Percentiles rank a stretch among this genome's conserved stretches.
These are phyloP conservation scores for Lamprotornis superbus DNA, from an alignment of 2,113 vertebrate genomes.

Conservation along the genomic window DNA sequence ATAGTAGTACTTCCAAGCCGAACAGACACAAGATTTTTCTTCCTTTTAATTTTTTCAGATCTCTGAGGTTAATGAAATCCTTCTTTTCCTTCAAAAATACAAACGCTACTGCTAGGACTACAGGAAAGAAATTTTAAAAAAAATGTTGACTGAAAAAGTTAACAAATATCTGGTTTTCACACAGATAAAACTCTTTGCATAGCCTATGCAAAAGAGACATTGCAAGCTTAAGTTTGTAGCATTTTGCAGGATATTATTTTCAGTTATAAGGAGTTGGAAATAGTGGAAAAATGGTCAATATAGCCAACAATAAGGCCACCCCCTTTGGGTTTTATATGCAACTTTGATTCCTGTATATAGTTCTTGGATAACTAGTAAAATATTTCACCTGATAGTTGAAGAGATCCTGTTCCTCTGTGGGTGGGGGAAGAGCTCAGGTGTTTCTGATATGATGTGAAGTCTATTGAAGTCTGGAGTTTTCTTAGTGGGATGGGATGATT, in stretches of 20 bases:
- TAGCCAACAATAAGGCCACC: not conserved
- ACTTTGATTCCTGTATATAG: not conserved
- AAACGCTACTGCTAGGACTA: not conserved
- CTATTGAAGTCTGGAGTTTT: not conserved
- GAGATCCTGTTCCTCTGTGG: not conserved
- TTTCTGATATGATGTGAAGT: not conserved
- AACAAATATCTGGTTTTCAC: not conserved
- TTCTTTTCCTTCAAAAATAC: not conserved
- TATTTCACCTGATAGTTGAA: not conserved
- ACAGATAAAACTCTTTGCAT: not conserved
- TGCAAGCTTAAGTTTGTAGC: not conserved
- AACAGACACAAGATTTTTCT: not conserved
- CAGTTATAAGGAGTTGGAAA: not conserved
- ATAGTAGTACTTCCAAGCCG: not conserved
- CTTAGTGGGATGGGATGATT: not conserved
- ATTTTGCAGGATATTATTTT: not conserved
- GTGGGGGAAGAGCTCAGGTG: not conserved
- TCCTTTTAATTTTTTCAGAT: not conserved
- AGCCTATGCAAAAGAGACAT: not conserved
- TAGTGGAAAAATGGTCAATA: not conserved
- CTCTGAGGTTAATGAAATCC: not conserved
- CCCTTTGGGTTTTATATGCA: not conserved
- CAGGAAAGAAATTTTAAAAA: not conserved
- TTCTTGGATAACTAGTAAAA: not conserved
- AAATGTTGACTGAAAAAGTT: not conserved